These are phyloP conservation scores for Sibirionetta formosa DNA, from an alignment of 2,797 vertebrate species.

Conservation along the genomic window DNA sequence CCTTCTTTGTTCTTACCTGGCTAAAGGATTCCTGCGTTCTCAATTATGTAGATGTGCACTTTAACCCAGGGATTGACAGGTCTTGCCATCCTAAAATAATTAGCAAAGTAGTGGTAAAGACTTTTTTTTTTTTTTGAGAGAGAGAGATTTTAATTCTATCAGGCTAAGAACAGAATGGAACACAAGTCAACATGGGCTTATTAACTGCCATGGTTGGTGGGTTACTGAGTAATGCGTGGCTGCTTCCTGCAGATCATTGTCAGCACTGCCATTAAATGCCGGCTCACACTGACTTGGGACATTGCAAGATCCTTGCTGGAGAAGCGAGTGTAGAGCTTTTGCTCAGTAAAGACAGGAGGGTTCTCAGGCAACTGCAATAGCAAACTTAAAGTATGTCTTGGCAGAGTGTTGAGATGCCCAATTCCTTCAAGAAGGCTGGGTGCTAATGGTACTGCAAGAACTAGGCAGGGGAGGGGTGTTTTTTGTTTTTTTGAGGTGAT, in stretches of 20 bases:
- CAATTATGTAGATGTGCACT: background rate
- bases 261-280: background rate
- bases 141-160: background rate
- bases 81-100: background rate
- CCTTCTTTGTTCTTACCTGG: background rate
- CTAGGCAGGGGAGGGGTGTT: background rate
- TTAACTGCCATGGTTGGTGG: background rate
- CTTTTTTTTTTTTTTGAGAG: background rate
- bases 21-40: background rate
- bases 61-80: background rate
- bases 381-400: background rate
- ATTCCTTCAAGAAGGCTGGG: background rate
- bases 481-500: too few relatives aligned
- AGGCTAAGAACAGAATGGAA: background rate
- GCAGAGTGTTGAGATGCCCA: background rate
- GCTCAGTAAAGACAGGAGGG: background rate
- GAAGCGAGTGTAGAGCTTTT: background rate
- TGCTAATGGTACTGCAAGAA: background rate
- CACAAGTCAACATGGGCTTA: accelerated
- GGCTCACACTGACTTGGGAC: accelerated
- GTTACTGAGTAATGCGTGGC: background rate
- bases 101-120: background rate
- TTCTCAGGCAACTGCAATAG: background rate
- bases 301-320: background rate
- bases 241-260: background rate